These are phyloP conservation scores for Rosalia funebris DNA, from an alignment of 2,888 invertebrate genomes.

Conservation along the genomic window DNA sequence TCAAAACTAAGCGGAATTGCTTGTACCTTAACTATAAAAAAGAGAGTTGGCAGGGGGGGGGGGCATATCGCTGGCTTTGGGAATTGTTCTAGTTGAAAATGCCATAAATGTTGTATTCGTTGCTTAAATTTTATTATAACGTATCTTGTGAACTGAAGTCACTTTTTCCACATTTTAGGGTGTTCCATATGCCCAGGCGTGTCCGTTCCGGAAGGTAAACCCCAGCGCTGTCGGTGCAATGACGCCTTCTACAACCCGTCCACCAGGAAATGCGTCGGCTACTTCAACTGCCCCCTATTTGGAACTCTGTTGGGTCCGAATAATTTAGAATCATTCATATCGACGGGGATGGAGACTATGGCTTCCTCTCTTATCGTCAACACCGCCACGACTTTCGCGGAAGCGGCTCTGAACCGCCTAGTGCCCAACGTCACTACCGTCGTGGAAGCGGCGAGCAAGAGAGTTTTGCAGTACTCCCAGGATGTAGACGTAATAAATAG, in stretches of 20 bases:
- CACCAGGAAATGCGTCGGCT: slow-evolving; percentile 5
- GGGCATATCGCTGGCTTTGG: no score
- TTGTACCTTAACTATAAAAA: no score
- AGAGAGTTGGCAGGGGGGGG: no score
- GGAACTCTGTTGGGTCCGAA: not conserved
- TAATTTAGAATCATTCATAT: not conserved
- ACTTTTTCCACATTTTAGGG: no score
- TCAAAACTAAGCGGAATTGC: no score
- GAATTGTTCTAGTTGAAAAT: no score
- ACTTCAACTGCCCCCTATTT: not conserved
- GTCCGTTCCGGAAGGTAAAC: not conserved
- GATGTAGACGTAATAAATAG: slow-evolving; percentile 18
- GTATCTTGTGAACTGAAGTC: no score
- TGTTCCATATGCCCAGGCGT: not conserved
- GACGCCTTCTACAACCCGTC: slow-evolving; percentile 7
- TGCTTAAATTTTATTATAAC: no score
- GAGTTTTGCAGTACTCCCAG: slow-evolving; percentile 1
- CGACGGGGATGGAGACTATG: not conserved
- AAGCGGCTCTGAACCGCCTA: not conserved
- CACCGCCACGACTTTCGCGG: not conserved
- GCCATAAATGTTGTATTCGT: no score
- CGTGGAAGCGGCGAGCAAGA: not conserved
- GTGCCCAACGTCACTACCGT: not conserved
- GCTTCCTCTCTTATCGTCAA: not conserved
- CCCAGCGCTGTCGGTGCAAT: slow-evolving; percentile 4